phyloP scores from a whole-genome alignment of 2,113 vertebrate species.

The Urocolius indicus region DNA sequence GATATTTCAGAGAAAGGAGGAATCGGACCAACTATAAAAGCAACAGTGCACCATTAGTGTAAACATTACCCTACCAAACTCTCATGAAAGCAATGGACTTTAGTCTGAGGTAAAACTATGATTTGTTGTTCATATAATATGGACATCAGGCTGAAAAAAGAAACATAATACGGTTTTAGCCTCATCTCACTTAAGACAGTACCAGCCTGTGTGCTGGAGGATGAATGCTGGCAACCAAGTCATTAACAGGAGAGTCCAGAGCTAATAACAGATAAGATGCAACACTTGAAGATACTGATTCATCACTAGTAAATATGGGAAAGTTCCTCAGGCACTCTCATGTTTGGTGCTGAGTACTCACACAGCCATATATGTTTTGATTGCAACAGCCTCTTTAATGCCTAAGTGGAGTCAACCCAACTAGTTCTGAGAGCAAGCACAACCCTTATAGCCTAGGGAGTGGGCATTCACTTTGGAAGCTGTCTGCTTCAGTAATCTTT shows the following conservation, averaged over 20 bases:
- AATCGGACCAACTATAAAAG: neutral
- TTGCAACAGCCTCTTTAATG: neutral
- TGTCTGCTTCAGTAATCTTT: neutral
- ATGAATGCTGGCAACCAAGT: neutral
- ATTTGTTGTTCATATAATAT: neutral
- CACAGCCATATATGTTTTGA: fast-evolving
- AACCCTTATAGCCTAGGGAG: neutral
- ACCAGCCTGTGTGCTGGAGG: neutral
- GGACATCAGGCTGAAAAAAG: neutral
- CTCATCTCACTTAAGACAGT: neutral
- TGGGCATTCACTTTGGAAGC: neutral
- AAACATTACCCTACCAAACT: neutral
- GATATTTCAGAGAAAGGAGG: neutral
- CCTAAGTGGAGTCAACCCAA: neutral
- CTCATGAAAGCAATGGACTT: neutral
- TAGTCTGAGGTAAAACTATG: neutral
- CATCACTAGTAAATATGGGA: neutral
- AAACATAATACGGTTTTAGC: neutral
- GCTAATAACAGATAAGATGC: too few species aligned
- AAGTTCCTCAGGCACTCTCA: neutral
- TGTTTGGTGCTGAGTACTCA: neutral
- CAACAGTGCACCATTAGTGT: neutral
- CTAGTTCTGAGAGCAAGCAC: neutral
- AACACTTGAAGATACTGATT: too few species aligned
- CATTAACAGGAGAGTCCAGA: neutral